Conservation (phyloP, 2,888 invertebrate genomes). For the Synergus umbraculus region DNA sequence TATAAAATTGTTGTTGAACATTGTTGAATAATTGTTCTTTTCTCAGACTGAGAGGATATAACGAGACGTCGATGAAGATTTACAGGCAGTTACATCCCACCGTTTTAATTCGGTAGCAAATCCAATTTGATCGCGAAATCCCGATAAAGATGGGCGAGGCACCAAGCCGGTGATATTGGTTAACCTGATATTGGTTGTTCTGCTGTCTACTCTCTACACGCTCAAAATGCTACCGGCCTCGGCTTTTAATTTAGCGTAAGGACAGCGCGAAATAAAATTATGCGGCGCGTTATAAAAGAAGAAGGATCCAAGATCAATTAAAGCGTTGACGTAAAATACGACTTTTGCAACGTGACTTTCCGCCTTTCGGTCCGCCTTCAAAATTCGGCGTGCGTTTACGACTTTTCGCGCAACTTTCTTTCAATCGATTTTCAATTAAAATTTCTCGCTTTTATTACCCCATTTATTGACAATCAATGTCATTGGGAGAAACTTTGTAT, state of each 20-base stretch:
- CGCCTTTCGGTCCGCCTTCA: conserved; percentile 37
- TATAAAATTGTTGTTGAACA: background rate
- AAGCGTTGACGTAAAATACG: conserved; percentile 61
- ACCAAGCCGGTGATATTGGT: conserved; percentile 10
- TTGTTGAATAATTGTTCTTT: background rate
- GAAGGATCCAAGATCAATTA: conserved; percentile 59
- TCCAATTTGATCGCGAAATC: conserved; percentile 67
- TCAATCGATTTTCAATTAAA: conserved; percentile 40
- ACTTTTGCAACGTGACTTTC: conserved; percentile 45
- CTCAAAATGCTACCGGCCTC: conserved; percentile 29
- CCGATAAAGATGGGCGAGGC: conserved; percentile 58
- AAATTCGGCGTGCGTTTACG: conserved; percentile 32
- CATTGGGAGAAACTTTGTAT: conserved; percentile 38
- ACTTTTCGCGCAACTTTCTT: conserved; percentile 36
- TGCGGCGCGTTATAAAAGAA: conserved; percentile 47
- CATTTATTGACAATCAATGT: conserved; percentile 40
- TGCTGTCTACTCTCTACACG: background rate
- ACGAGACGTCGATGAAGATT: conserved; percentile 55
- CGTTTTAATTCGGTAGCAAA: conserved; percentile 71
- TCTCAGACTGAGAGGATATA: background rate
- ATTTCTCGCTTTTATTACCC: conserved; percentile 35
- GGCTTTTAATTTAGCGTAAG: conserved; percentile 37
- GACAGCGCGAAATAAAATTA: conserved; percentile 54
- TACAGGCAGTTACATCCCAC: conserved; percentile 58
- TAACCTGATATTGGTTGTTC: conserved; percentile 3